phyloP scores from a whole-genome alignment of 2,888 invertebrate genomes.

The Heliconius ethilla region DNA sequence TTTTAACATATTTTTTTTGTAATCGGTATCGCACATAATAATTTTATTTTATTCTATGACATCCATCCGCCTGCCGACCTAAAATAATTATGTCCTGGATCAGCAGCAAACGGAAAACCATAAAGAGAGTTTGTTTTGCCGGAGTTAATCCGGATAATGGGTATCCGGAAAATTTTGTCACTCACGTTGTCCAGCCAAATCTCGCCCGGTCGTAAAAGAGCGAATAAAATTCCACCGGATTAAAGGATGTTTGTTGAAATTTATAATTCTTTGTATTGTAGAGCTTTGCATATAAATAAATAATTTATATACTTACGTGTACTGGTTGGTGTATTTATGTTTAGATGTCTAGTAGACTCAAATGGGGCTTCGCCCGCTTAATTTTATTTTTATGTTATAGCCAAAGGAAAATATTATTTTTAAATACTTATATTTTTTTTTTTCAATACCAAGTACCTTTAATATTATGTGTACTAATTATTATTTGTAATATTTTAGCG shows the following conservation, averaged over 20 bases:
- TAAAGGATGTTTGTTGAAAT: conserved; percentile 26
- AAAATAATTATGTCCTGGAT: conserved; percentile 22
- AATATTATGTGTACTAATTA: no score
- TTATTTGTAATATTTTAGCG: no score
- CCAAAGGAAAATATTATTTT: no score
- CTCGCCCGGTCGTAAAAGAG: conserved; percentile 32
- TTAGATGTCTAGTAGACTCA: no score
- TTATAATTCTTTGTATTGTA: conserved; percentile 5
- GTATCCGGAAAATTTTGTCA: conserved; percentile 36
- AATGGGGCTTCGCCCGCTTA: no score
- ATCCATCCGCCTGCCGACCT: conserved; percentile 3
- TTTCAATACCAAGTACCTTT: no score
- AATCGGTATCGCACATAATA: neutral
- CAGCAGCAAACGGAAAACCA: conserved; percentile 35
- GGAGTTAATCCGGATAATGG: conserved; percentile 37
- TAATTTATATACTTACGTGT: neutral
- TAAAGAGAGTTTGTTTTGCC: conserved; percentile 36
- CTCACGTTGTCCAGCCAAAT: conserved; percentile 35
- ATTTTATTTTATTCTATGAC: conserved; percentile 7
- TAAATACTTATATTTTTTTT: no score
- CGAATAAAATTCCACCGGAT: conserved; percentile 32
- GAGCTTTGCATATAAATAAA: neutral
- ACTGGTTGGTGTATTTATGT: neutral
- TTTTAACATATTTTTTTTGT: neutral
- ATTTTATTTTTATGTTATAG: no score